Percentiles rank a stretch among this genome's conserved stretches.
Conservation (phyloP, 2,797 vertebrate species). For the Siniperca scherzeri region DNA sequence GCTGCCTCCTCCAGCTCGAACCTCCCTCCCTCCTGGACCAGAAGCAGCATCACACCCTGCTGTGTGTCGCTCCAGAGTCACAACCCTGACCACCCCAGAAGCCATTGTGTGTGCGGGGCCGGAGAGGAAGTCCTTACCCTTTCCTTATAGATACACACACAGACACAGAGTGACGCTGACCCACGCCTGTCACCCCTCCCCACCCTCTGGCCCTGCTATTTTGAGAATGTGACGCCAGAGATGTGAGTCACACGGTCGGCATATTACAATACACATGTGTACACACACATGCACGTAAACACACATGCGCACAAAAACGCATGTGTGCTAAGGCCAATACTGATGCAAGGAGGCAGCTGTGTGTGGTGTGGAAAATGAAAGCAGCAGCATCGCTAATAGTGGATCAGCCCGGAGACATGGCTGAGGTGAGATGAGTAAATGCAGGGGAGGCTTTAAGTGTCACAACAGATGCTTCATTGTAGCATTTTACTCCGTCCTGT, state of each 20-base stretch:
- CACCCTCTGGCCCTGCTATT: constrained; percentile 72
- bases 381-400: constrained; percentile 23
- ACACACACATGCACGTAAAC: neutral
- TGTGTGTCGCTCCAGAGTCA: constrained; percentile 63
- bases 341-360: constrained; percentile 50
- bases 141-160: constrained; percentile 74
- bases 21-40: constrained; percentile 16
- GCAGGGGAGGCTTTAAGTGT: constrained; percentile 32
- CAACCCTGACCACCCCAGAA: constrained; percentile 52
- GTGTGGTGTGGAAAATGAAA: constrained; percentile 24
- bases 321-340: constrained; percentile 18
- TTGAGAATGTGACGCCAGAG: constrained; percentile 69
- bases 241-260: constrained; percentile 62
- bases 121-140: constrained; percentile 87
- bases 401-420: constrained; percentile 37
- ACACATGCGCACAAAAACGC: neutral
- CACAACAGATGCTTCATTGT: constrained; percentile 47
- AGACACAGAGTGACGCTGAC: constrained; percentile 50
- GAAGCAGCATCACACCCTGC: constrained; percentile 58
- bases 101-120: constrained; percentile 77
- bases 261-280: constrained; percentile 26
- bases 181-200: constrained; percentile 53
- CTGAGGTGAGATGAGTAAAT: constrained; percentile 49
- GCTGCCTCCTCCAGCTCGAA: constrained; percentile 9
- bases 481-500: constrained; percentile 7